phyloP scores from a whole-genome alignment of 2,888 invertebrate species.

The Fissipunctia ypsillon region DNA sequence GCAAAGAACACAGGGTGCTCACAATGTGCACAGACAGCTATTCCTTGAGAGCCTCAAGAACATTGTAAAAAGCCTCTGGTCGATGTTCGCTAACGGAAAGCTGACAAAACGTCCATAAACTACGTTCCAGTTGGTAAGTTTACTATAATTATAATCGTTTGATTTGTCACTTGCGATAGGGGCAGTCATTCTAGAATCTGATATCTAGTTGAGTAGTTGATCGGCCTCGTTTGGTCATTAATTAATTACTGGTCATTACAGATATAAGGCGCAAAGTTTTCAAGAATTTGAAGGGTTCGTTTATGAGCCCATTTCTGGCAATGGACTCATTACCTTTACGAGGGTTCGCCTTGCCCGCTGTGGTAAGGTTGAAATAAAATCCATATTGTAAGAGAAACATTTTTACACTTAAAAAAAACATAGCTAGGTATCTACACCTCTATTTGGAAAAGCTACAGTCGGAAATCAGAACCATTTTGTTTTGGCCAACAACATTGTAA shows the following conservation, averaged over 20 bases:
- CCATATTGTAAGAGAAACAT: not conserved
- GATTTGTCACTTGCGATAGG: constrained; percentile 16
- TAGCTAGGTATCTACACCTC: not conserved
- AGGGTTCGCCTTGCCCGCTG: not conserved
- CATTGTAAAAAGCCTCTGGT: not conserved
- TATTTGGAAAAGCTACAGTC: not conserved
- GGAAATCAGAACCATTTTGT: not conserved
- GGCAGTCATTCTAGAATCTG: constrained; percentile 16
- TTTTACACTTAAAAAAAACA: not conserved
- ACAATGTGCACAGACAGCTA: not conserved
- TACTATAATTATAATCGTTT: not conserved
- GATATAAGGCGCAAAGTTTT: constrained; percentile 10
- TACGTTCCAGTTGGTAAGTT: not conserved
- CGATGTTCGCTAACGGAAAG: not conserved
- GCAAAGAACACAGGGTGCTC: not conserved
- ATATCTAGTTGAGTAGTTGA: constrained; percentile 7
- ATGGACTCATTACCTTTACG: constrained; percentile 38
- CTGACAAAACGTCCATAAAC: not conserved
- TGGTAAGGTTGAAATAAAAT: constrained; percentile 12
- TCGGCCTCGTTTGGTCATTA: constrained; percentile 7
- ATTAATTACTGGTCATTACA: constrained; percentile 20
- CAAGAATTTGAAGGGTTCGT: constrained; percentile 24
- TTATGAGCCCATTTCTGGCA: constrained; percentile 25
- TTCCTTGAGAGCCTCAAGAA: not conserved
- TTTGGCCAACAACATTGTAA: not conserved